Conservation (phyloP, 2,113 vertebrate species). For the Ascaphus truei region DNA sequence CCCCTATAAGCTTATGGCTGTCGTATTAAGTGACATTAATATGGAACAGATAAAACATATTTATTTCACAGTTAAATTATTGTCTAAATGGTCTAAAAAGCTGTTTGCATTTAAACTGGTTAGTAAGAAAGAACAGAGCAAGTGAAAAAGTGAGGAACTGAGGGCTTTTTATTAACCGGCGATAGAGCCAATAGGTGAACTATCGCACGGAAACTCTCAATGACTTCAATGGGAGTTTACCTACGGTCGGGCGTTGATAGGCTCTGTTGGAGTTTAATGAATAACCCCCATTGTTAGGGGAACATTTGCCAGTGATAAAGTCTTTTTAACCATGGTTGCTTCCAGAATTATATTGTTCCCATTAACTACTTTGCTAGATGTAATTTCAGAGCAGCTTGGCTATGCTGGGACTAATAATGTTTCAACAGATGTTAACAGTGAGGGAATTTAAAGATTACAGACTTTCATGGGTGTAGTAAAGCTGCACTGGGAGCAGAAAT, state of each 20-base stretch:
- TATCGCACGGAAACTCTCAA: too few relatives aligned
- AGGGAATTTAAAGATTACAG: conserved; percentile 92
- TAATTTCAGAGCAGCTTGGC: conserved; percentile 76
- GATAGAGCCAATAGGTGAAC: too few relatives aligned
- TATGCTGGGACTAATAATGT: conserved; percentile 91
- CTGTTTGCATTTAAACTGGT: conserved; percentile 12
- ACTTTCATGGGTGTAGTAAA: conserved; percentile 89
- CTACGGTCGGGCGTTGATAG: too few relatives aligned
- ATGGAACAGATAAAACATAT: background rate
- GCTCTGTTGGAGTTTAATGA: background rate
- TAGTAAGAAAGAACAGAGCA: conserved; percentile 21
- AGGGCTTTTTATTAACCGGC: too few relatives aligned
- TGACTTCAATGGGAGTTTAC: too few relatives aligned
- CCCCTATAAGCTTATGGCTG: too few relatives aligned
- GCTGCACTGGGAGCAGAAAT: conserved; percentile 83
- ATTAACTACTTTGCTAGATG: conserved; percentile 75
- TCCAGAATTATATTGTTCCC: conserved; percentile 69
- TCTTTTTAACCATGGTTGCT: conserved; percentile 62
- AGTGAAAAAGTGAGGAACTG: too few relatives aligned
- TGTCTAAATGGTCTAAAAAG: too few relatives aligned
- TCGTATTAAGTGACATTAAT: background rate
- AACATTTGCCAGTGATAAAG: conserved; percentile 40
- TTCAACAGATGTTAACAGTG: conserved; percentile 97
- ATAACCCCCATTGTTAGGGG: background rate
- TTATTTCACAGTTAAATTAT: background rate